Percentiles rank a stretch among this genome's conserved stretches.
Evolutionary conservation across 2,888 invertebrate species (phyloP).

Genomic region (Ophion obscuratus): DNA sequence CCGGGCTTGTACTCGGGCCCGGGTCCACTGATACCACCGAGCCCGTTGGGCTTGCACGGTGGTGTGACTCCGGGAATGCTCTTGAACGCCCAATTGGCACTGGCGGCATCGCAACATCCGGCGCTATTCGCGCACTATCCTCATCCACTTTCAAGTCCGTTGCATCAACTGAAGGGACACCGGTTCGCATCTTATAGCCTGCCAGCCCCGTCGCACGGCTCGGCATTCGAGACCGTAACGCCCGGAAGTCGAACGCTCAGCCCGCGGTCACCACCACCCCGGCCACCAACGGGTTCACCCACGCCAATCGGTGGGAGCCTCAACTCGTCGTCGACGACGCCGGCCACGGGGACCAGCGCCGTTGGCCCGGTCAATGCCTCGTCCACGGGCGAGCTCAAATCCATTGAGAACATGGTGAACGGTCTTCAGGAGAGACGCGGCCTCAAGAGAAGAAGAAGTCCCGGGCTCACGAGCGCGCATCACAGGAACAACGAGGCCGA

Average conservation of each 20-base stretch:
- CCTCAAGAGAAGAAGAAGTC: conserved; percentile 87
- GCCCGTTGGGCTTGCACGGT: conserved; percentile 88
- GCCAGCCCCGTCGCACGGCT: conserved; percentile 90
- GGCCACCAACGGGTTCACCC: conserved; percentile 86
- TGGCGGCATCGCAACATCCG: conserved; percentile 93
- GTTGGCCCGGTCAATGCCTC: conserved; percentile 84
- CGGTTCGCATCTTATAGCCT: conserved; percentile 96
- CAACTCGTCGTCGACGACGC: conserved; percentile 70
- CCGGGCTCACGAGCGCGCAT: conserved; percentile 76
- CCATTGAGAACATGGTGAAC: conserved; percentile 99
- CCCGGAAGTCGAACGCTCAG: conserved; percentile 89
- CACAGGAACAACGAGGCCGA: conserved; percentile 79
- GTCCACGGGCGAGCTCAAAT: conserved; percentile 94
- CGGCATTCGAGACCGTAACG: conserved; percentile 95
- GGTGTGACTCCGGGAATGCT: conserved; percentile 93
- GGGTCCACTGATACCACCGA: conserved; percentile 89
- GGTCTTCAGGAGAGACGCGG: conserved; percentile 93
- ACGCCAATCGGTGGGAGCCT: conserved; percentile 84
- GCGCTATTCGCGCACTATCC: conserved; percentile 89
- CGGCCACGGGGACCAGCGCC: too few species aligned
- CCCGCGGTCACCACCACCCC: conserved; percentile 86
- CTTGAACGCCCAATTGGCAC: conserved; percentile 94
- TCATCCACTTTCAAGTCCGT: conserved; percentile 89
- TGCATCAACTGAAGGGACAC: conserved; percentile 90
- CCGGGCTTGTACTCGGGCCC: conserved; percentile 92